Evolutionary conservation across 2,888 invertebrate species (phyloP).

Genomic region (Pomacea canaliculata): DNA sequence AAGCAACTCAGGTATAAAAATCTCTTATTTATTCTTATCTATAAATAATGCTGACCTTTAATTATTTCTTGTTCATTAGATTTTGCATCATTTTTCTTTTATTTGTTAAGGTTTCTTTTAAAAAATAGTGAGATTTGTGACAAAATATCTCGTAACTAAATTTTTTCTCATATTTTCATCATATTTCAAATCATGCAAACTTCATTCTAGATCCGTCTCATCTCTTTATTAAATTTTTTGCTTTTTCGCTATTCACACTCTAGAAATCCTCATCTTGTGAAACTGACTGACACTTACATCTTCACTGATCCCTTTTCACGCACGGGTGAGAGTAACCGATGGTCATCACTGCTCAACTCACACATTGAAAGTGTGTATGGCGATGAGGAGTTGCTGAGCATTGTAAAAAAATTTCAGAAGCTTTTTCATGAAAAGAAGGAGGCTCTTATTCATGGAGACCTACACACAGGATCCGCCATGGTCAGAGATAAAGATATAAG

Average conservation of each 20-base stretch:
- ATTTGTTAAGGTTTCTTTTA: too few relatives aligned
- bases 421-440: conserved; percentile 53
- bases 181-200: not conserved
- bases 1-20: too few relatives aligned
- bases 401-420: conserved; percentile 39
- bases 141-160: too few relatives aligned
- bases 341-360: conserved; percentile 37
- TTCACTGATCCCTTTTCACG: conserved; percentile 46
- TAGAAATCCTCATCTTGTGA: conserved; percentile 43
- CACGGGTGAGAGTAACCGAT: conserved; percentile 43
- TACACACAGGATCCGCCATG: conserved; percentile 55
- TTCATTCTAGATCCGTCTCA: not conserved
- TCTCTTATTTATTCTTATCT: too few relatives aligned
- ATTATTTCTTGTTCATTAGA: too few relatives aligned
- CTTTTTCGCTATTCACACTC: conserved; percentile 14
- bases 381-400: conserved; percentile 38
- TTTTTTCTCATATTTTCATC: not conserved
- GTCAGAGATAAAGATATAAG: conserved; percentile 40
- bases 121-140: too few relatives aligned
- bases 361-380: conserved; percentile 39
- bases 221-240: not conserved
- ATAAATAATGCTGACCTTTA: too few relatives aligned
- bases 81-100: too few relatives aligned
- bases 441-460: conserved; percentile 54
- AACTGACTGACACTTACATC: conserved; percentile 44